Conservation (phyloP, 2,888 invertebrate species). For the Dynastes grantii region DNA sequence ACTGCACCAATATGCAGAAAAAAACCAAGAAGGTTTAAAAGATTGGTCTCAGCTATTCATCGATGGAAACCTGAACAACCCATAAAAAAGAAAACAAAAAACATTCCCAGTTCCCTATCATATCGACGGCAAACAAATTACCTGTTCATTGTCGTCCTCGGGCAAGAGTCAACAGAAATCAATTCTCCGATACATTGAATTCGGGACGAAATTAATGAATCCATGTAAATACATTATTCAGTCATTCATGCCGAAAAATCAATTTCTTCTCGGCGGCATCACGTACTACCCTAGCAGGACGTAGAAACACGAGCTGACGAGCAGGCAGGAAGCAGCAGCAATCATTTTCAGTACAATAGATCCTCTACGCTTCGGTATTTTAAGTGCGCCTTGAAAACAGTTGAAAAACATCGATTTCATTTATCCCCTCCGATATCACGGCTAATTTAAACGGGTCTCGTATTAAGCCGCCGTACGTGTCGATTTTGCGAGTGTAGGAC, state of each 20-base stretch:
- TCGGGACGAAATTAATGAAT: constrained; percentile 30
- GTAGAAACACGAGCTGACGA: too few species aligned
- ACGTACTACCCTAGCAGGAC: background rate
- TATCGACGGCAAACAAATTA: constrained; percentile 32
- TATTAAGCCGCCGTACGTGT: background rate
- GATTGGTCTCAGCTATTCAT: too few species aligned
- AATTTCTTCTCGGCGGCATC: constrained; percentile 11
- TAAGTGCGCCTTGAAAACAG: constrained; percentile 28
- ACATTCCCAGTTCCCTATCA: background rate
- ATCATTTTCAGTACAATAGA: constrained; percentile 33
- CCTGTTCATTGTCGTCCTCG: constrained; percentile 14
- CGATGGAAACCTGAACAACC: too few species aligned
- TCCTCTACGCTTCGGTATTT: constrained; percentile 12
- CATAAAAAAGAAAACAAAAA: too few species aligned
- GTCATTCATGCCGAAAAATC: constrained; percentile 33
- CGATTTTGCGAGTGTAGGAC: background rate
- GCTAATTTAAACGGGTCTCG: background rate
- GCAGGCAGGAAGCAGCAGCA: constrained; percentile 14
- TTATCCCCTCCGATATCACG: constrained; percentile 25
- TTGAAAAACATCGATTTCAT: constrained; percentile 33
- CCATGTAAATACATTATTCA: constrained; percentile 36
- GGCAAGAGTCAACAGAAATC: constrained; percentile 28
- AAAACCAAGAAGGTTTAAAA: too few species aligned
- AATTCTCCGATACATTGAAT: constrained; percentile 41
- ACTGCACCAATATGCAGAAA: too few species aligned